phyloP scores from a whole-genome alignment of 2,888 invertebrate species.

The Autographa pulchrina region DNA sequence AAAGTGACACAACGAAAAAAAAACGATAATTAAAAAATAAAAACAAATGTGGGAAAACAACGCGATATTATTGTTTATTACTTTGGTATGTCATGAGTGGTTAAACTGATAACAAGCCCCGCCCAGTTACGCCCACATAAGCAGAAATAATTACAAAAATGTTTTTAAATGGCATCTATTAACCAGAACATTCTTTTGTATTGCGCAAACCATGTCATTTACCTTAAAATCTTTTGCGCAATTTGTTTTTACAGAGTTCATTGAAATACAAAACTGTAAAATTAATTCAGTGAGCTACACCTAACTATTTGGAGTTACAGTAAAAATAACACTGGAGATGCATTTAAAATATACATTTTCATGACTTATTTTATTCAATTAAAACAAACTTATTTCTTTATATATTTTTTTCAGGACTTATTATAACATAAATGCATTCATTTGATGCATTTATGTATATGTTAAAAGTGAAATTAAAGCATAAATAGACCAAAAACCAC shows the following conservation, averaged over 20 bases:
- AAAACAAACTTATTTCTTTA: too few relatives aligned
- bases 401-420: too few relatives aligned
- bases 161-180: not conserved
- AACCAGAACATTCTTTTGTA: not conserved
- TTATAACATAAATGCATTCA: too few relatives aligned
- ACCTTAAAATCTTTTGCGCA: not conserved
- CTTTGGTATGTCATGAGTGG: not conserved
- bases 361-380: too few relatives aligned
- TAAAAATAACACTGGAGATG: not conserved
- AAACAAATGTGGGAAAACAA: not conserved
- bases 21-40: not conserved
- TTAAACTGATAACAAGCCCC: not conserved
- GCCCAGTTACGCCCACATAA: not conserved
- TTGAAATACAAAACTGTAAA: not conserved
- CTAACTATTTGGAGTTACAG: not conserved
- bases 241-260: not conserved
- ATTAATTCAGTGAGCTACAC: not conserved
- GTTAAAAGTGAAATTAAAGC: too few relatives aligned
- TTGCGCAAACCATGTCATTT: not conserved
- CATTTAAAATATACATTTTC: not conserved
- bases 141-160: not conserved
- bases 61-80: not conserved
- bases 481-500: too few relatives aligned
- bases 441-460: too few relatives aligned
- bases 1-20: not conserved